Evolutionary conservation across 2,113 vertebrate species (phyloP).

Genomic region (Tychaedon coryphoeus): DNA sequence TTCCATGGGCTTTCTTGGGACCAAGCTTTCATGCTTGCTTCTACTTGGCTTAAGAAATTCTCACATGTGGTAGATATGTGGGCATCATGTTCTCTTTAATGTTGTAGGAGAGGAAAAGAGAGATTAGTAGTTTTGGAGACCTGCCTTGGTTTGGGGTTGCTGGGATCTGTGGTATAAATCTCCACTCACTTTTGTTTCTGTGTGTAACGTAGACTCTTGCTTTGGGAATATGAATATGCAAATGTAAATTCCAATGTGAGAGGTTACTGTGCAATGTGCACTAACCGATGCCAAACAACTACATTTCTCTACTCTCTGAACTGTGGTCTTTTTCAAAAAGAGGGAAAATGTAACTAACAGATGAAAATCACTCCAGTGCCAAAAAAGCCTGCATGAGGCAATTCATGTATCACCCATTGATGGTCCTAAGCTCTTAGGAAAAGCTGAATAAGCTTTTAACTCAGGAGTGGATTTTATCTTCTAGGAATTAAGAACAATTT

Average conservation of each 20-base stretch:
- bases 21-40: neutral
- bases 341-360: neutral
- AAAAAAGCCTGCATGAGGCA: neutral
- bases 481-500: neutral
- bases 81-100: neutral
- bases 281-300: neutral
- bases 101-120: neutral
- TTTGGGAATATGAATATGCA: constrained; percentile 22
- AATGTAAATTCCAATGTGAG: constrained; percentile 1
- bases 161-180: neutral
- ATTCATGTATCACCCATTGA: neutral
- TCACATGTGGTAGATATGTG: neutral
- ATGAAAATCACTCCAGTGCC: neutral
- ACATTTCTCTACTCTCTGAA: neutral
- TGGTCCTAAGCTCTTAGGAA: neutral
- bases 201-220: neutral
- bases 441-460: neutral
- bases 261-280: neutral
- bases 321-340: neutral
- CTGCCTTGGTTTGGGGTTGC: neutral
- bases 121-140: neutral
- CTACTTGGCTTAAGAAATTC: neutral
- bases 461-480: neutral
- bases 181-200: neutral
- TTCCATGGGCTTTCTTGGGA: neutral